Evolutionary conservation across 2,797 vertebrate species (phyloP).

Genomic region (Eremophila alpestris): DNA sequence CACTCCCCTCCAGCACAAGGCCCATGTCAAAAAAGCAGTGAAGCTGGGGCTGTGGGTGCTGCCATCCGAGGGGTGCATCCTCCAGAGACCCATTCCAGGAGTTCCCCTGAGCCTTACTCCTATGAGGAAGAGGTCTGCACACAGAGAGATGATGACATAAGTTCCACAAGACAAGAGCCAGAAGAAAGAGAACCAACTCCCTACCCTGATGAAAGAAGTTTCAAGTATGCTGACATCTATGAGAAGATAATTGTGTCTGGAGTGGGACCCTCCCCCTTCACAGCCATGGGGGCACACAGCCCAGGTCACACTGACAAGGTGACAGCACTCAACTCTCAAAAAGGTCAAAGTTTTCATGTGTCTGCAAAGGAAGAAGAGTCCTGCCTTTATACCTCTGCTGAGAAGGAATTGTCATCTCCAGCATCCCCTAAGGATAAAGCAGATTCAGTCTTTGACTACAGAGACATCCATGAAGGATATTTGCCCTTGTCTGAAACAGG

Average conservation of each 20-base stretch:
- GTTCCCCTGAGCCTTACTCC: conserved; percentile 73
- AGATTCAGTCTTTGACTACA: conserved; percentile 72
- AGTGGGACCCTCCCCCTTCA: conserved; percentile 59
- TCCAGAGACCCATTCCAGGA: conserved; percentile 56
- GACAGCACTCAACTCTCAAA: not conserved
- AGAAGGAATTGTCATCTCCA: conserved; percentile 82
- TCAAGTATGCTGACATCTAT: conserved; percentile 92
- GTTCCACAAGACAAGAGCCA: conserved; percentile 60
- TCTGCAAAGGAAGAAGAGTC: conserved; percentile 80
- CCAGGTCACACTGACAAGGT: not conserved
- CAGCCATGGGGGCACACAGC: conserved; percentile 9
- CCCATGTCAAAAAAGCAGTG: conserved; percentile 43
- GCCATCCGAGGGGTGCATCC: conserved; percentile 72
- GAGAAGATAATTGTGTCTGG: conserved; percentile 79
- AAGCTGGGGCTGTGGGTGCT: conserved; percentile 73
- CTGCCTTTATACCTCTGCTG: conserved; percentile 70
- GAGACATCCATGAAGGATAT: conserved; percentile 46
- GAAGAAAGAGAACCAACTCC: conserved; percentile 94
- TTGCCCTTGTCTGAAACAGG: conserved; percentile 9
- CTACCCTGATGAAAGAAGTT: conserved; percentile 91
- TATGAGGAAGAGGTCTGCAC: conserved; percentile 68
- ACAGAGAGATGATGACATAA: conserved; percentile 30
- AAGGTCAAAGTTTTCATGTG: conserved; percentile 53
- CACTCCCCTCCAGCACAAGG: conserved; percentile 46
- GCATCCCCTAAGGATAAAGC: conserved; percentile 69